Evolutionary conservation across 2,797 vertebrate species (phyloP), one percentile per base, ranked within the genome.

Genomic region (Oophaga sylvatica): DNA sequence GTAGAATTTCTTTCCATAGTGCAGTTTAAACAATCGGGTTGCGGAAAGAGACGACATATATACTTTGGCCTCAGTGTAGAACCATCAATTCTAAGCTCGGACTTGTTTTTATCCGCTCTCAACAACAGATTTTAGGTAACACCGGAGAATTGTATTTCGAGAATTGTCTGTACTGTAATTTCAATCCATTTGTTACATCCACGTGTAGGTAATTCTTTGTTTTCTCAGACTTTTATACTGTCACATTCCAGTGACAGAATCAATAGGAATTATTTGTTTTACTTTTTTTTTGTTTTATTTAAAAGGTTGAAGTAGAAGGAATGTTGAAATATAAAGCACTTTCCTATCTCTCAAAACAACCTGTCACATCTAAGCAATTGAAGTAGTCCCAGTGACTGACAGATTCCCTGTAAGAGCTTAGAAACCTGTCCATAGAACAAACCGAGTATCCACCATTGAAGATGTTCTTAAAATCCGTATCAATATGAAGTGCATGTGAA

Each of bases 331-430:
- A 26, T 20, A 17, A 35, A 45, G 4, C 67, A 19, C 67, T 70
- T 83, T 70, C 3, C 10, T 83, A 19, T 71, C 11, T 20, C 26
- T 12, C 3, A 35, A 16, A 48, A 65, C 62, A 15, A 65, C 3
- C 80, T 13, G 12, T 81, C 10, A 35, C 7, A 57, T 8, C 7
- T 31, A 20, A 29, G 11, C 76, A 29, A 81, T 41, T 63, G 31
- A 63, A 67, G 19, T 62, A 20, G 45, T 20, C 16, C 41, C 12
- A 82, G 45, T 67, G 63, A 82, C 16, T 56, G 81, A 82, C 81
- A 53, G 31, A 13, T 81, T 80, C 62, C 59, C 41, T 22, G 2
- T 67, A 7, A 67, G 16, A 70, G 80, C 13, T 19, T 1, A 31
- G n/a, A 17, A 56, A 56, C 45, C 22, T 77, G 75, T 16, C 75